phyloP scores from a whole-genome alignment of 2,113 vertebrate species.

The rat (Rattus norvegicus) region DNA sequence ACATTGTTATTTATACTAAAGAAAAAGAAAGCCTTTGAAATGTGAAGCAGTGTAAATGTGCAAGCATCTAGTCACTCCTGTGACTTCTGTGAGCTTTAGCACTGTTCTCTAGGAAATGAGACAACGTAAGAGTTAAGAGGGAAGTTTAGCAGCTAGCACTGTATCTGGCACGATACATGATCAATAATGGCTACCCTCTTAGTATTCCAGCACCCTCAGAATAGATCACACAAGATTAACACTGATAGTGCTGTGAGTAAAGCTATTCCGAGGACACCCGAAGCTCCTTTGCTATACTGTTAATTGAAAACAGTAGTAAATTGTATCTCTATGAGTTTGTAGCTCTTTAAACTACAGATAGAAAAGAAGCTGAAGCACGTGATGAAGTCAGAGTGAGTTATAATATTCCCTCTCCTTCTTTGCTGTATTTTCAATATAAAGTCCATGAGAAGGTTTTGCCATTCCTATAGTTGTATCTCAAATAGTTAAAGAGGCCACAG shows the following conservation, averaged over 20 bases:
- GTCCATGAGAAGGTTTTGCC: neutral
- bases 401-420: neutral
- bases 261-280: neutral
- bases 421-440: neutral
- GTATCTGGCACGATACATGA: neutral
- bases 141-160: neutral
- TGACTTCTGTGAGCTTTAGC: neutral
- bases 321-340: neutral
- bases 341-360: slow-evolving; percentile 16
- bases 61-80: neutral
- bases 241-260: neutral
- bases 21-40: neutral
- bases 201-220: neutral
- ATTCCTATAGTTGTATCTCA: neutral
- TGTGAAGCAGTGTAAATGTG: neutral
- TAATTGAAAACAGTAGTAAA: slow-evolving; percentile 3
- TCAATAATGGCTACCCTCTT: neutral
- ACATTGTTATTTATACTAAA: slow-evolving; percentile 2
- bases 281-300: neutral
- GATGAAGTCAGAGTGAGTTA: neutral
- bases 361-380: neutral
- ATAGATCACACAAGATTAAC: neutral
- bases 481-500: neutral
- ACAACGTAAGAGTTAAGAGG: neutral
- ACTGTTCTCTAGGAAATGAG: neutral